Evolutionary conservation across 2,113 vertebrate species (phyloP), one percentile per base, ranked within the genome.

Genomic region (Brachirus orientalis): DNA sequence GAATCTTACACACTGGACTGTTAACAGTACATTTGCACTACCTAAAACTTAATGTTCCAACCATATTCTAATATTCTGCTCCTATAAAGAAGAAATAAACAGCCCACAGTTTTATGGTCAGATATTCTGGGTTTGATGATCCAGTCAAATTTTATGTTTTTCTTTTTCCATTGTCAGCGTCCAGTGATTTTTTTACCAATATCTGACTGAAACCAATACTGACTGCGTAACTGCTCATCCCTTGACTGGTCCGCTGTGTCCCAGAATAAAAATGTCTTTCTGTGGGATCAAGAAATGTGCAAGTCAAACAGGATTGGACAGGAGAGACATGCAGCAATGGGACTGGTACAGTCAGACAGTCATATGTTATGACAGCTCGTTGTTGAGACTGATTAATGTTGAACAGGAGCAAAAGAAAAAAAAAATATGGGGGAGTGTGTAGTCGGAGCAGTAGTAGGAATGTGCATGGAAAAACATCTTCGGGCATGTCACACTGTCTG

Each of bases 401-500:
- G 33, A 72, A 73, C 47, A 57, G 44, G 53, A 51, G 6, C 36
- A 35, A 53, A 44, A 69, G 70, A 61, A 70, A 66, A 44, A 69
- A 72, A 61, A 70, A 66, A 79, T 47, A 80, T 47, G 44, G 43
- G 47, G 38, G 40, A 55, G 6, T n/a, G 28, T 28, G 63, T 43
- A 13, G 63, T n/a, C 33, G 53, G 55, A 61, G 53, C 19, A 80
- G 28, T 19, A 3, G 2, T 2, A 57, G 67, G 72, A 75, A 69
- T 68, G 82, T 80, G 68, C 6, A 6, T 2, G 1, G 40, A 74
- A 74, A 75, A 82, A 75, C 50, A 72, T 87, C 40, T 58, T 55
- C 43, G 4, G 36, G 28, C 13, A 28, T 62, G 69, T 81, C 65
- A 66, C 38, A 60, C 6, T 1, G 1, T 58, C 6, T 1, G 1